Percentiles rank a stretch among this genome's conserved stretches.
phyloP scores from a whole-genome alignment of 2,113 vertebrate genomes.

The Gopherus evgoodei region DNA sequence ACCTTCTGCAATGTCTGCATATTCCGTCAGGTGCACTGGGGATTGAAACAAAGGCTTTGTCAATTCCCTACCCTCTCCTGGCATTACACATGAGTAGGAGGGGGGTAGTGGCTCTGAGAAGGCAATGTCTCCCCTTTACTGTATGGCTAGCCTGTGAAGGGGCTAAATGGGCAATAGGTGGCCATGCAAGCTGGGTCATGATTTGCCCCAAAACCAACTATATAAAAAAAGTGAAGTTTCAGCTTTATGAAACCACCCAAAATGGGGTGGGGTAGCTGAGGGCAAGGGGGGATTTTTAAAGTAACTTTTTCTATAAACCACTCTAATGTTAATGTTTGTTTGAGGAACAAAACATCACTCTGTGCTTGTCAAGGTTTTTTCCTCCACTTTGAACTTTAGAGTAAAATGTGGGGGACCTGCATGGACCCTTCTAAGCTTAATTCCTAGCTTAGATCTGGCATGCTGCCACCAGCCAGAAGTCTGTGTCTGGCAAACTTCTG shows the following conservation, averaged over 20 bases:
- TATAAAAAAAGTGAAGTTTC: not conserved
- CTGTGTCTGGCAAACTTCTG: no score
- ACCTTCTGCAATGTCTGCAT: not conserved
- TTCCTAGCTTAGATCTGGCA: no score
- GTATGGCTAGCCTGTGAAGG: not conserved
- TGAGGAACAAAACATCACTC: not conserved
- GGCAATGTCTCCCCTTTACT: not conserved
- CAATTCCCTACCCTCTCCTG: not conserved
- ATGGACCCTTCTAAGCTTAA: no score
- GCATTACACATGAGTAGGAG: not conserved
- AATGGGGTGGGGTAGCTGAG: not conserved
- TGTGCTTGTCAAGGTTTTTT: not conserved
- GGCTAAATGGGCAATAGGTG: not conserved
- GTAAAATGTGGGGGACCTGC: no score
- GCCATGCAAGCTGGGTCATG: not conserved
- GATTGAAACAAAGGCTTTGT: not conserved
- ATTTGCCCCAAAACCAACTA: not conserved
- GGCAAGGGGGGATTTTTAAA: not conserved
- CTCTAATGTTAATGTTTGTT: not conserved
- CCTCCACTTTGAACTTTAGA: no score
- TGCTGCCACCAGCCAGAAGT: no score
- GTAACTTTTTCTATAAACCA: not conserved
- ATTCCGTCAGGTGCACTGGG: not conserved
- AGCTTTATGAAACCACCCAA: not conserved
- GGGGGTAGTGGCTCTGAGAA: not conserved